These are phyloP conservation scores for Plebejus argus DNA, from an alignment of 2,888 invertebrate species.

Conservation along the genomic window DNA sequence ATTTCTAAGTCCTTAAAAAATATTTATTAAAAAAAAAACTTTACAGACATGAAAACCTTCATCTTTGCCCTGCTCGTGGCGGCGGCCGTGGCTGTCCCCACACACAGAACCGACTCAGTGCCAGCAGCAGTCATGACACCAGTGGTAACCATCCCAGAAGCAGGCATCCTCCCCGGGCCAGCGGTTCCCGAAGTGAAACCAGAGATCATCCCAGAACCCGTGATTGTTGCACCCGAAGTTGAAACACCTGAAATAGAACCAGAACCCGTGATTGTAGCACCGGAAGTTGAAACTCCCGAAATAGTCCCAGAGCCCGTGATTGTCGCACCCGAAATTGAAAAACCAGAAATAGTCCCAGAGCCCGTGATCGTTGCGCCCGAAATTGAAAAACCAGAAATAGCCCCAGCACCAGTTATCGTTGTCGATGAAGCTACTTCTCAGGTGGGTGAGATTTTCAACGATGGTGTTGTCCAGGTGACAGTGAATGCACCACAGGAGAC, in stretches of 20 bases:
- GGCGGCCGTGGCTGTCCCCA: constrained; percentile 54
- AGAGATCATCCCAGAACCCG: neutral
- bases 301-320: neutral
- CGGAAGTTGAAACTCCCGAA: neutral
- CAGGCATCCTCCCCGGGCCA: no score
- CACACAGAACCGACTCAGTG: constrained; percentile 43
- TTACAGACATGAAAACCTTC: constrained; percentile 56
- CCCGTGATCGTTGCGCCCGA: constrained; percentile 35
- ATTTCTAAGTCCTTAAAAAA: no score
- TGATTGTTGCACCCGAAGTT: neutral
- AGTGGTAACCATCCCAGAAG: neutral
- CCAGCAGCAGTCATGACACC: constrained; percentile 10
- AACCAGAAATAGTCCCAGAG: constrained; percentile 36
- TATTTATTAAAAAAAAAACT: no score
- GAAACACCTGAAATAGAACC: neutral
- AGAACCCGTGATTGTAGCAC: neutral
- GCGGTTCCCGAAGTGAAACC: neutral
- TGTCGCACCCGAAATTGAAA: constrained; percentile 32
- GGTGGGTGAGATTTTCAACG: constrained; percentile 57
- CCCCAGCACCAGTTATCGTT: constrained; percentile 39
- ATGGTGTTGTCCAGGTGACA: constrained; percentile 58
- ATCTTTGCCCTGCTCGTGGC: constrained; percentile 59
- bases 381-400: constrained; percentile 37
- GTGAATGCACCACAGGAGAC: constrained; percentile 55
- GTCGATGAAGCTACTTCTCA: constrained; percentile 38